phyloP scores from a whole-genome alignment of 2,113 vertebrate species.

The Tragelaphus strepsiceros region DNA sequence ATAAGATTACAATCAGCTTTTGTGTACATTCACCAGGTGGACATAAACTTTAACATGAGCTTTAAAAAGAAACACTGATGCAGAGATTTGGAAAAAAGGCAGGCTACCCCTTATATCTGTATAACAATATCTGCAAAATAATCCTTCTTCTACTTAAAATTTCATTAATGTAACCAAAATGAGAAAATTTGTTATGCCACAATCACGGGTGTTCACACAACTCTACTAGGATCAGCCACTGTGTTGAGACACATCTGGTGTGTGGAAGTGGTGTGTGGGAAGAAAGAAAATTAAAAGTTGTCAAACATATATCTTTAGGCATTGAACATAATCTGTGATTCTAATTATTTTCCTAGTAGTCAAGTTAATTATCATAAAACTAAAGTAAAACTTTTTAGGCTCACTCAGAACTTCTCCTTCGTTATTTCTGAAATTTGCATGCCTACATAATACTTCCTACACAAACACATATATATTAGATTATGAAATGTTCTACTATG shows the following conservation, averaged over 20 bases:
- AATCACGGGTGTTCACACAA: constrained; percentile 51
- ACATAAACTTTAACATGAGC: neutral
- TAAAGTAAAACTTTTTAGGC: constrained; percentile 38
- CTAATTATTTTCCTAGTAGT: constrained; percentile 58
- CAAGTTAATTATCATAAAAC: constrained; percentile 56
- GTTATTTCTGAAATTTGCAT: neutral
- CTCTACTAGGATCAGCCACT: constrained; percentile 51
- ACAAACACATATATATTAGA: neutral
- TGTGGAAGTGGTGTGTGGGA: constrained; percentile 53
- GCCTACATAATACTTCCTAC: neutral
- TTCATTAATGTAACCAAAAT: neutral
- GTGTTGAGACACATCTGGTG: constrained; percentile 63
- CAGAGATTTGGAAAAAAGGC: neutral
- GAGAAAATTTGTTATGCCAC: neutral
- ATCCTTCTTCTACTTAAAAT: neutral
- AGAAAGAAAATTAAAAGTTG: constrained; percentile 71
- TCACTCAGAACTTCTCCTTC: constrained; percentile 24
- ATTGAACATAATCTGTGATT: constrained; percentile 63
- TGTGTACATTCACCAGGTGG: neutral
- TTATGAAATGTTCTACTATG: neutral
- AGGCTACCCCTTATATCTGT: neutral
- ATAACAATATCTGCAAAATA: neutral
- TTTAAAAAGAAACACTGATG: neutral
- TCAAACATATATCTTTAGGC: constrained; percentile 69
- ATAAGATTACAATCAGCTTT: neutral